Percentiles rank a stretch among this genome's conserved stretches.
These are phyloP conservation scores for Knipowitschia caucasica DNA, from an alignment of 2,797 vertebrate species.

Conservation along the genomic window DNA sequence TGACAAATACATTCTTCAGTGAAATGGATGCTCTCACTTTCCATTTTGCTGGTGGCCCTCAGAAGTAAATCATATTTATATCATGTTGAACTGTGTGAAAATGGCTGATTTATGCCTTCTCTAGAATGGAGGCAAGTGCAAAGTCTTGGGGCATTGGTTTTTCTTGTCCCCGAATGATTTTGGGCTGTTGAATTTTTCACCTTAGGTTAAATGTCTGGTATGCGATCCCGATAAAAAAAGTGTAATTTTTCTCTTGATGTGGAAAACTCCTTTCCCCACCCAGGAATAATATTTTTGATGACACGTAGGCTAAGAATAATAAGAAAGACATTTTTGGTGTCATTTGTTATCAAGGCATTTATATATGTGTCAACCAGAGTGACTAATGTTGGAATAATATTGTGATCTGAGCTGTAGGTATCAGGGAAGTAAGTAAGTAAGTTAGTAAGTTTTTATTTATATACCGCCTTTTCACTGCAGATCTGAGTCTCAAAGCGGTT, in stretches of 20 bases:
- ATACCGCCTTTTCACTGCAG: too few relatives aligned
- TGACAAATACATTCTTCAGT: constrained; percentile 55
- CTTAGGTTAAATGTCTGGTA: constrained; percentile 71
- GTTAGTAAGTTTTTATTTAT: too few relatives aligned
- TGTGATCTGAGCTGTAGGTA: too few relatives aligned
- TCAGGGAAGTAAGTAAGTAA: too few relatives aligned
- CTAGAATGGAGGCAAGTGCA: constrained; percentile 32
- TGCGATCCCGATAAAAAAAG: constrained; percentile 60
- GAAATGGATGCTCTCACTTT: constrained; percentile 63
- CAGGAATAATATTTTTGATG: constrained; percentile 34
- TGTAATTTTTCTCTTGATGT: constrained; percentile 51
- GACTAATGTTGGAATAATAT: not conserved
- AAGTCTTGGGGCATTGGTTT: constrained; percentile 46
- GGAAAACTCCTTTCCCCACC: constrained; percentile 49
- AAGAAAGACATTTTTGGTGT: not conserved
- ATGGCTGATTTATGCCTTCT: constrained; percentile 53
- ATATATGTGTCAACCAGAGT: not conserved
- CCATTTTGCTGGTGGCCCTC: constrained; percentile 45
- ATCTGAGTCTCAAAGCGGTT: too few relatives aligned
- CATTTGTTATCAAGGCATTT: not conserved
- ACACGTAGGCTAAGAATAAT: not conserved
- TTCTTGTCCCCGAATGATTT: constrained; percentile 44
- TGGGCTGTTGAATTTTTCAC: constrained; percentile 60
- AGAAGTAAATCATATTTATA: constrained; percentile 37
- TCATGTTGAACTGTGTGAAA: constrained; percentile 54